Conservation (phyloP, 2,888 invertebrate genomes). For the Chamaedrilus cognettii region DNA sequence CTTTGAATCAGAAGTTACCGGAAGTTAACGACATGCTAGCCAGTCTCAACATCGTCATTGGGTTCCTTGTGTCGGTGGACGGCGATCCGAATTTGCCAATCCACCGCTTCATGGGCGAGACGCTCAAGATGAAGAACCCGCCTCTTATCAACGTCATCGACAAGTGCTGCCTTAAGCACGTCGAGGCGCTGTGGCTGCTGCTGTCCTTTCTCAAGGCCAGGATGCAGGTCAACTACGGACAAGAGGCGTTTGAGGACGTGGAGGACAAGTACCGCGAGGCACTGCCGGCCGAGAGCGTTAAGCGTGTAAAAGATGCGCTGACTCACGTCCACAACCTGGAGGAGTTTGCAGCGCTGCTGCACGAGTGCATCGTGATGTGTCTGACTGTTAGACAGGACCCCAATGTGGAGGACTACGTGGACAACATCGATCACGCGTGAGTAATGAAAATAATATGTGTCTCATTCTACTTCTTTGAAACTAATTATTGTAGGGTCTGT, state of each 20-base stretch:
- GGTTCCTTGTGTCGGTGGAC: conserved; percentile 33
- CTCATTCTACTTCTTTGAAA: too few relatives aligned
- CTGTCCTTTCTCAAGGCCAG: conserved; percentile 40
- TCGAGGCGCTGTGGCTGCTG: conserved; percentile 44
- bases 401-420: conserved; percentile 27
- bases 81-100: conserved; percentile 28
- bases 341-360: conserved; percentile 23
- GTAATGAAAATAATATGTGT: too few relatives aligned
- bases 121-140: conserved; percentile 39
- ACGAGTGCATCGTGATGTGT: conserved; percentile 34
- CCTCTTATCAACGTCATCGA: neutral
- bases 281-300: conserved; percentile 13
- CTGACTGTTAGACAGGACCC: conserved; percentile 19
- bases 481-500: too few relatives aligned
- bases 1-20: conserved; percentile 21
- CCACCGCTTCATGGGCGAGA: conserved; percentile 41
- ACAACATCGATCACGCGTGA: conserved; percentile 21
- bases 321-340: conserved; percentile 26
- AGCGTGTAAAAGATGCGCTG: conserved; percentile 15
- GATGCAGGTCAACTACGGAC: conserved; percentile 32
- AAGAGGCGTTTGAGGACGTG: conserved; percentile 34
- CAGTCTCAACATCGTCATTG: conserved; percentile 32
- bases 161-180: conserved; percentile 39
- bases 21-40: conserved; percentile 28
- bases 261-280: conserved; percentile 25